Base-by-base conservation (phyloP, 2,113 vertebrate genomes). In the Phalacrocorax aristotelis region DNA sequence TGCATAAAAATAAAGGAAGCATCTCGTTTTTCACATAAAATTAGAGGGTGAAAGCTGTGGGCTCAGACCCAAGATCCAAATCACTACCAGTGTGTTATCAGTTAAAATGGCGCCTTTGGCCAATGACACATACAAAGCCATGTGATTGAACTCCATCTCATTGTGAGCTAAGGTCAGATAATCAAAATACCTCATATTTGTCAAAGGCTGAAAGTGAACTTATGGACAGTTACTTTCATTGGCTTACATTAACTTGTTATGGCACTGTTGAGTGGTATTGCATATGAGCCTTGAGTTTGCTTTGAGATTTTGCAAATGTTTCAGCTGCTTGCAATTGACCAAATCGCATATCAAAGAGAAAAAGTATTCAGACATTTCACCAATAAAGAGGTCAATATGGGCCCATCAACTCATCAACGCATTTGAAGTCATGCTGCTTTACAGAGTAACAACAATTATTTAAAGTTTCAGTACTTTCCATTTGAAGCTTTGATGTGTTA, bases 281-380 rank as follows among this genome's bases (percentile, higher is more conserved):
- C 51, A 66, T 44, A 26, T 1, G 1, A 85, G 32, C 20, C 38
- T 85, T 0, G 0, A 68, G n/a, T 70, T 81, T 83, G n/a, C 49
- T 62, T 87, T 57, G 21, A 83, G 51, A 74, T 82, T 91, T 91
- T 71, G 17, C 27, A 72, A 65, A 82, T n/a, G 30, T 61, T 91
- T 87, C 57, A 76, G 34, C 44, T 85, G 23, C 44, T 93, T 82
- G 44, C 52, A 96, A 42, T 38, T 36, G 64, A 88, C 18, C 15
- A 74, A 80, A 76, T 76, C 74, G 57, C 48, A 32, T 48, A 42
- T 18, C 42, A 66, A 76, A 75, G 46, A 89, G 44, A 69, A 91
- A 58, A 76, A 71, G 7, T 30, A 58, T 71, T 89, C 54, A 85
- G 30, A 87, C 10, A 34, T 76, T 65, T 80, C 58, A 34, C 22